Base-by-base conservation (phyloP, 2,888 invertebrate genomes). In the Ramazzottius varieornatus region DNA sequence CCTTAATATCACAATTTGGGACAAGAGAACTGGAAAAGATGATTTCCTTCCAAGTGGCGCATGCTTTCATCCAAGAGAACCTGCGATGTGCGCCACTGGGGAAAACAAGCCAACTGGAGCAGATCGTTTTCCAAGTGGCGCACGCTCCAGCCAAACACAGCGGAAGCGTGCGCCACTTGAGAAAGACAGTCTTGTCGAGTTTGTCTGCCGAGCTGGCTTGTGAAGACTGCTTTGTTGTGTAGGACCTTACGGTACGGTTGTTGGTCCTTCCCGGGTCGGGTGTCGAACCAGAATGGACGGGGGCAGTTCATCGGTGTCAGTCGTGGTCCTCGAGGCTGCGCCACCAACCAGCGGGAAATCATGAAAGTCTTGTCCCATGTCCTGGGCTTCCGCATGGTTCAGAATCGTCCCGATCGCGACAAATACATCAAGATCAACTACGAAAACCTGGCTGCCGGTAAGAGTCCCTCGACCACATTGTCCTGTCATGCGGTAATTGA, bases 231-330 rank as follows among this genome's bases (percentile, higher is more conserved):
- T n/a, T n/a, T n/a, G n/a, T n/a, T n/a, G n/a, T n/a, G 40, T 40
- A 40, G 40, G 40, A 16, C 54, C 4, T 24, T 54, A 29, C 54
- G 54, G 8, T 54, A n/a, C 29, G 54, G 54, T 4, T 54, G 54
- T 54, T 54, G 54, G 54, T 54, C 54, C 54, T 54, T 54, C 24
- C 54, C 54, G 4, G 54, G 54, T 54, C 54, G 54, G 13, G 54
- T 54, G 54, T 54, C 29, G 16, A 54, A 54, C 24, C 54, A 54
- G 29, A 13, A 54, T 4, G 13, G 20, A 8, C 54, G 54, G 16
- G 54, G 54, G 24, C 54, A 54, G 29, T 29, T n/a, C n/a, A 16
- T 54, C 20, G 54, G 54, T 8, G n/a, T 54, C 20, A 54, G 16
- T 16, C 20, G 54, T 8, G 54, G 54, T 24, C 20, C 13, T 8